Conservation (phyloP, 2,113 vertebrate genomes). For the Octodon degus region DNA sequence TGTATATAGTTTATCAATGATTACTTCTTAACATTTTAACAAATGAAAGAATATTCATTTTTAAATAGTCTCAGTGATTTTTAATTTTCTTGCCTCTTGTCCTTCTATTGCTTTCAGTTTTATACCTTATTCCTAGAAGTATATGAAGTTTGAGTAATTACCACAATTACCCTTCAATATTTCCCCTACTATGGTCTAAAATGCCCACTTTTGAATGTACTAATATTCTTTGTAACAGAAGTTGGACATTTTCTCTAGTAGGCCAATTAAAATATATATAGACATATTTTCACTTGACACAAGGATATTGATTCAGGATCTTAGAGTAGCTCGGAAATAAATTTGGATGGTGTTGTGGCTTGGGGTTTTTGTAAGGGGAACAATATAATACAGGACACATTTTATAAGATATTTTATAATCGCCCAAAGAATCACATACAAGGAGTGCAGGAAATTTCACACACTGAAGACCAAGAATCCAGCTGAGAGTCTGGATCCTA, state of each 20-base stretch:
- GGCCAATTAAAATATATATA: neutral
- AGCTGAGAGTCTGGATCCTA: too few species aligned
- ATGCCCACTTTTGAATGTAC: neutral
- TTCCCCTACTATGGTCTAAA: neutral
- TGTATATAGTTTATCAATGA: neutral
- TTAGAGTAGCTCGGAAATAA: neutral
- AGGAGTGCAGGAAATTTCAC: too few species aligned
- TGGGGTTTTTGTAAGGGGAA: too few species aligned
- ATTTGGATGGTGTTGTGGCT: neutral
- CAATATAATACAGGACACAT: too few species aligned
- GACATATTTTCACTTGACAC: conserved; percentile 28
- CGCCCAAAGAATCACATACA: too few species aligned
- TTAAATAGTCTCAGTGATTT: neutral
- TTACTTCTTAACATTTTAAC: neutral
- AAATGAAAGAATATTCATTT: neutral
- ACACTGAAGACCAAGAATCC: too few species aligned
- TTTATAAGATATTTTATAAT: too few species aligned
- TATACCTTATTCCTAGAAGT: neutral
- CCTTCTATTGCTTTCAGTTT: neutral
- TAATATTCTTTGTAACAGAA: neutral
- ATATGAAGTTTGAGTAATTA: neutral
- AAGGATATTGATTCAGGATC: neutral
- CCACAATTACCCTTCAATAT: neutral
- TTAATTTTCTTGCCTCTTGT: neutral
- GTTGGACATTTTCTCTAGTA: neutral